These are phyloP conservation scores for Amphiprion clarkii DNA, from an alignment of 2,797 vertebrate genomes.

Conservation along the genomic window DNA sequence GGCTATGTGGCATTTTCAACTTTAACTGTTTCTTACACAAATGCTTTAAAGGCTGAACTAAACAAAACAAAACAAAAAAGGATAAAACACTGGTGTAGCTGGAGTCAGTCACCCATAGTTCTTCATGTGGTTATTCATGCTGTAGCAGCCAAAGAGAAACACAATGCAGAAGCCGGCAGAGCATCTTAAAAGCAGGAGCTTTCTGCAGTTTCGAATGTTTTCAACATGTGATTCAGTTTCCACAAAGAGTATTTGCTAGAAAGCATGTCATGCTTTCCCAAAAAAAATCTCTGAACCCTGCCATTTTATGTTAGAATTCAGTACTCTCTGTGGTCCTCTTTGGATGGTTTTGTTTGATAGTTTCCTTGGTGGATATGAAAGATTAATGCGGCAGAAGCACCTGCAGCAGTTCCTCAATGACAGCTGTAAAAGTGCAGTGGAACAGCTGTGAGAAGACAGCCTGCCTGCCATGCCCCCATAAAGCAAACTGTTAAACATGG, in stretches of 20 bases:
- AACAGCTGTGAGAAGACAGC: constrained; percentile 74
- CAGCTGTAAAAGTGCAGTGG: constrained; percentile 74
- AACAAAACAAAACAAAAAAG: neutral
- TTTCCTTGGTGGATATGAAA: constrained; percentile 79
- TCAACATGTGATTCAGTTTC: constrained; percentile 37
- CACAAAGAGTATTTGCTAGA: constrained; percentile 70
- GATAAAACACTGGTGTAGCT: constrained; percentile 21
- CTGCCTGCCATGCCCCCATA: constrained; percentile 59
- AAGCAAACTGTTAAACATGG: constrained; percentile 66
- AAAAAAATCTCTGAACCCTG: constrained; percentile 58
- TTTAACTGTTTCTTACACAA: constrained; percentile 1
- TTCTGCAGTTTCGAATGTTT: constrained; percentile 43
- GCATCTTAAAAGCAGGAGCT: constrained; percentile 43
- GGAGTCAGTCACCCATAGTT: constrained; percentile 26
- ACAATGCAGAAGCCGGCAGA: constrained; percentile 5
- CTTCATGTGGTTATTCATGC: constrained; percentile 7
- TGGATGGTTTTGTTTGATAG: constrained; percentile 77
- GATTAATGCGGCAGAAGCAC: constrained; percentile 80
- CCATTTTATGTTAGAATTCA: constrained; percentile 61
- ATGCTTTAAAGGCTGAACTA: constrained; percentile 9
- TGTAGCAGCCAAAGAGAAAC: constrained; percentile 21
- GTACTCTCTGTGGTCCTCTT: constrained; percentile 74
- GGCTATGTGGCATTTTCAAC: constrained; percentile 7
- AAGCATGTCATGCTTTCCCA: constrained; percentile 57
- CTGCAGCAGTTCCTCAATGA: constrained; percentile 84